Conservation (phyloP, 1,140 invertebrate genomes). For the Lysiphlebus fabarum region DNA sequence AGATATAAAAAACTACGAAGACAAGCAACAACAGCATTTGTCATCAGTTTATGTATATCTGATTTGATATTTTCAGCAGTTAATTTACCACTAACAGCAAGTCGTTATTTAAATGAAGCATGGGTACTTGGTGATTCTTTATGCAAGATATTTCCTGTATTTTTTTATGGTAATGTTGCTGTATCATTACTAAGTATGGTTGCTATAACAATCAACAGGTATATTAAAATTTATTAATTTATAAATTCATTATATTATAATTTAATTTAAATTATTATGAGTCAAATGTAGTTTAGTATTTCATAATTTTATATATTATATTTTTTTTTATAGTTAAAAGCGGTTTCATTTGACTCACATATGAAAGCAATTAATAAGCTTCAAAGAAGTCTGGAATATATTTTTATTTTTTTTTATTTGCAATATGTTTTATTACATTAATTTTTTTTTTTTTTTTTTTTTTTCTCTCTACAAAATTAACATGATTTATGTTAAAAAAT, state of each 20-base stretch:
- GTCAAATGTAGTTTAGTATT: background rate
- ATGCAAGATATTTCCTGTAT: conserved; percentile 81
- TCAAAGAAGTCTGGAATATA: background rate
- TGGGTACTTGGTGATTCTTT: conserved; percentile 78
- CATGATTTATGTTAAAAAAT: background rate
- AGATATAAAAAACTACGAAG: conserved; percentile 71
- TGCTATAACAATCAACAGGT: conserved; percentile 86
- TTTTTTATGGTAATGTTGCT: conserved; percentile 87
- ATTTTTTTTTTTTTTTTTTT: background rate
- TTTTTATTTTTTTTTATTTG: too few species aligned
- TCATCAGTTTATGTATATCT: conserved; percentile 79
- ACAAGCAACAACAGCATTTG: conserved; percentile 84
- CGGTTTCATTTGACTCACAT: conserved; percentile 13
- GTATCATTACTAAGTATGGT: conserved; percentile 85
- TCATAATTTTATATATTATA: background rate
- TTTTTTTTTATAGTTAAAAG: conserved; percentile 6
- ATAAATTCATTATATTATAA: background rate
- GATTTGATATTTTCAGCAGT: conserved; percentile 82
- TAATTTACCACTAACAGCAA: conserved; percentile 80
- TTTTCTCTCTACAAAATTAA: too few species aligned
- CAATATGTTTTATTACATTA: background rate
- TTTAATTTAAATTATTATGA: background rate
- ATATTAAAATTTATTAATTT: conserved; percentile 30
- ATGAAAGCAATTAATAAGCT: conserved; percentile 18
- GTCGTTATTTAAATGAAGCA: conserved; percentile 73